Evolutionary conservation across 2,113 vertebrate genomes (phyloP).

Genomic region (Peromyscus californicus): DNA sequence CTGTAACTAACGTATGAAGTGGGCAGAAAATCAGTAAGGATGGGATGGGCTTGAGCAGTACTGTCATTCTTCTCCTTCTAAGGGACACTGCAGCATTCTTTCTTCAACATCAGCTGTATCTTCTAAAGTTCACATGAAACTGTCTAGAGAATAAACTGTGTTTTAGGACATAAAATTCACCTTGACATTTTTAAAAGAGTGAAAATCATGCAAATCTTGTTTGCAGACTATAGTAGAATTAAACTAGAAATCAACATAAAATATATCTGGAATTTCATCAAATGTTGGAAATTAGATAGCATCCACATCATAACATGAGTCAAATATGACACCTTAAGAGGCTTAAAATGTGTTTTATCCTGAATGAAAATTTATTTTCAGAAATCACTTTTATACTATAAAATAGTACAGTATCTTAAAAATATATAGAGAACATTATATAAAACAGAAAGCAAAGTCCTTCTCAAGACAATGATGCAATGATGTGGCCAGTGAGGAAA

Average conservation of each 20-base stretch:
- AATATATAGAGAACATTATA: background rate
- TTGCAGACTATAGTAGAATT: background rate
- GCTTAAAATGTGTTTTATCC: background rate
- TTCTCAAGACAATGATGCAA: background rate
- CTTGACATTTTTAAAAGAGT: background rate
- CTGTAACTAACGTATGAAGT: background rate
- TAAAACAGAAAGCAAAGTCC: background rate
- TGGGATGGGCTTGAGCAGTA: background rate
- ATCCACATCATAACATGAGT: background rate
- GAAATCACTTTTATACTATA: background rate
- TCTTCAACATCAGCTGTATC: background rate
- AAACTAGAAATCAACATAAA: background rate
- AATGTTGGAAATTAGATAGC: conserved; percentile 7
- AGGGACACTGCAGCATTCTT: background rate
- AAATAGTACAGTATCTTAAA: background rate
- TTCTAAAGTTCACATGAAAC: background rate
- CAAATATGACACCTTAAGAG: background rate
- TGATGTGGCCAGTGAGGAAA: background rate
- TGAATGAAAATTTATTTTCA: background rate
- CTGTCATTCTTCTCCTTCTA: background rate
- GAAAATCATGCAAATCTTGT: background rate
- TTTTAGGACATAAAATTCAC: background rate
- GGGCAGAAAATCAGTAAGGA: background rate
- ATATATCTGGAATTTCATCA: background rate
- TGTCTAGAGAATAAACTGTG: background rate